A percentile compares a stretch with the other conserved stretches of the same genome.
Evolutionary conservation across 2,113 vertebrate genomes (phyloP).

Genomic region (Channa maculata): DNA sequence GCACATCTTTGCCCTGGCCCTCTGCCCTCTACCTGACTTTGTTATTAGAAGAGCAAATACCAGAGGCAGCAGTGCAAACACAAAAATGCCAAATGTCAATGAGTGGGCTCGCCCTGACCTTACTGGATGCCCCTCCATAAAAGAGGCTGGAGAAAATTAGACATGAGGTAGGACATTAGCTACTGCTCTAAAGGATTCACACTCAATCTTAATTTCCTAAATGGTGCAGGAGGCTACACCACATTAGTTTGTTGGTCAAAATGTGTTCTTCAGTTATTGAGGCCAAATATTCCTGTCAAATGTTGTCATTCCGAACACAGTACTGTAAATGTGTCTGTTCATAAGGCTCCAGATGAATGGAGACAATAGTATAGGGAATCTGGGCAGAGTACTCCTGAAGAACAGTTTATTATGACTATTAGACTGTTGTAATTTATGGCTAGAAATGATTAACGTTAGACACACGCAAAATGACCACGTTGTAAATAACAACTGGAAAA

Average conservation of each 20-base stretch:
- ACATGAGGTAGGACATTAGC: conserved; percentile 34
- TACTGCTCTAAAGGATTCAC: background rate
- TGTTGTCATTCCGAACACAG: background rate
- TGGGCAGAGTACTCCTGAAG: too few relatives aligned
- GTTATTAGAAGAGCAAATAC: conserved; percentile 71
- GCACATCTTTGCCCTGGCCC: conserved; percentile 23
- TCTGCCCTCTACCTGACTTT: conserved; percentile 67
- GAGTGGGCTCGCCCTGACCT: conserved; percentile 58
- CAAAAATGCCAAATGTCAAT: conserved; percentile 74
- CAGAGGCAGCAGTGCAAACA: conserved; percentile 58
- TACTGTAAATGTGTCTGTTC: background rate
- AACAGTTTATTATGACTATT: too few relatives aligned
- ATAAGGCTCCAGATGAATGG: too few relatives aligned
- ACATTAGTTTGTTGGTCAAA: conserved; percentile 30
- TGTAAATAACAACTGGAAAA: background rate
- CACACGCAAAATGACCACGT: background rate
- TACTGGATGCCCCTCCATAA: conserved; percentile 1
- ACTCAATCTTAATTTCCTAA: conserved; percentile 31
- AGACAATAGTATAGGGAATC: too few relatives aligned
- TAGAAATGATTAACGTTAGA: background rate
- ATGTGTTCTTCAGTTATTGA: conserved; percentile 19
- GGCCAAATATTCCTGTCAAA: background rate
- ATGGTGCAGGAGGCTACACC: conserved; percentile 32
- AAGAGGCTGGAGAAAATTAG: conserved; percentile 37
- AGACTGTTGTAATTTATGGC: background rate